A percentile compares a stretch with the other conserved stretches of the same genome.
phyloP scores from a whole-genome alignment of 2,797 vertebrate species.

The Halcyon leucocephala region DNA sequence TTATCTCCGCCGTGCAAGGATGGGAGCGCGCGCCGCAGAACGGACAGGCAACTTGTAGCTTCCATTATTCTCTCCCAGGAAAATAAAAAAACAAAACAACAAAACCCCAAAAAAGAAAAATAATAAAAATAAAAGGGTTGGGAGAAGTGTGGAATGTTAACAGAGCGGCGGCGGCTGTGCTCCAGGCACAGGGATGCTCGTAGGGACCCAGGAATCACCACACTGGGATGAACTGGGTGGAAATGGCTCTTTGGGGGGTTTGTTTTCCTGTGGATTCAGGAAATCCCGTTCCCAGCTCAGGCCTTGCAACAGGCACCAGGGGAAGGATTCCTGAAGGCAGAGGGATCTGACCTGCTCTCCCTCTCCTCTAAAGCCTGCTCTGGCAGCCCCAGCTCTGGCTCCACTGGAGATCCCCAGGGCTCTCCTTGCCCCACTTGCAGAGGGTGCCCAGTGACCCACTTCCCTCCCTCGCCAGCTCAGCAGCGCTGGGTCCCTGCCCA shows the following conservation, averaged over 20 bases:
- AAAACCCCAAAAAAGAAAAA: too few relatives aligned
- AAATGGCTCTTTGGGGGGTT: accelerated
- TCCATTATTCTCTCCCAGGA: neutral
- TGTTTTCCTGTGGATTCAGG: neutral
- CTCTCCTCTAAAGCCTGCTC: neutral
- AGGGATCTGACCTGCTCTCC: neutral
- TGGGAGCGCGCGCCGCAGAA: neutral
- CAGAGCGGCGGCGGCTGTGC: accelerated
- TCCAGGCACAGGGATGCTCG: neutral
- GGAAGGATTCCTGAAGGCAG: neutral
- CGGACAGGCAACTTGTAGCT: neutral
- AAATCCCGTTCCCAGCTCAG: accelerated
- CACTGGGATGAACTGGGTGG: accelerated
- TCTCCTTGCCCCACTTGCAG: neutral
- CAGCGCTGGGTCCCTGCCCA: neutral
- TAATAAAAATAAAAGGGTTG: accelerated
- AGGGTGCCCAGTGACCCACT: neutral
- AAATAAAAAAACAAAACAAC: neutral
- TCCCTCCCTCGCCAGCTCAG: neutral
- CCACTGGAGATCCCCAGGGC: neutral
- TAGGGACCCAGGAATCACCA: neutral
- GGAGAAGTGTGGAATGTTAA: neutral
- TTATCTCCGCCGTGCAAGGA: neutral
- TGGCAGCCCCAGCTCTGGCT: neutral
- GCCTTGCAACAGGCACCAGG: neutral